A percentile compares a stretch with the other conserved stretches of the same genome.
phyloP scores from a whole-genome alignment of 2,888 invertebrate species.

The Chaetogeoica ovagalla region DNA sequence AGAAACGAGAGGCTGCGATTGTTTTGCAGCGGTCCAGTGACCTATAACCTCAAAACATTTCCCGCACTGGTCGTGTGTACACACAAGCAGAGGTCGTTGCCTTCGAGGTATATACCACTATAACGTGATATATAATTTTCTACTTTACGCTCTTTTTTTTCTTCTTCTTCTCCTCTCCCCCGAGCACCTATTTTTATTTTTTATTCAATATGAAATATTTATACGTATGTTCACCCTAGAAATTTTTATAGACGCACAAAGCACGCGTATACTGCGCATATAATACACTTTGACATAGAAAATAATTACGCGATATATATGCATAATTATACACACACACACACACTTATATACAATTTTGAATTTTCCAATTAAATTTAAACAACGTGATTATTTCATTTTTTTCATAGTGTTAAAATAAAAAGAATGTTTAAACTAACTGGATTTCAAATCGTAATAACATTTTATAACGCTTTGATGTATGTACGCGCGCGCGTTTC shows the following conservation, averaged over 20 bases:
- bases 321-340: background rate
- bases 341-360: background rate
- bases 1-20: background rate
- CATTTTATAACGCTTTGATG: background rate
- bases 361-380: slow-evolving; percentile 5
- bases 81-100: slow-evolving; percentile 33
- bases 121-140: background rate
- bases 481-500: too few species aligned
- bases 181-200: background rate
- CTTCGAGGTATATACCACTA: slow-evolving; percentile 15
- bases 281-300: background rate
- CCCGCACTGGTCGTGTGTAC: slow-evolving; percentile 11
- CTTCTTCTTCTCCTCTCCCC: background rate
- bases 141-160: slow-evolving; percentile 6
- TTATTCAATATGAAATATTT: background rate
- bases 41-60: slow-evolving; percentile 46
- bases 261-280: too few species aligned
- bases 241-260: background rate
- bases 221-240: background rate
- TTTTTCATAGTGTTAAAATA: too few species aligned
- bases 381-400: background rate
- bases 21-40: slow-evolving; percentile 42
- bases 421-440: background rate
- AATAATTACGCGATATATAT: background rate
- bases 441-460: background rate